Conservation (phyloP, 2,888 invertebrate genomes). For the Odontomyia ornata region DNA sequence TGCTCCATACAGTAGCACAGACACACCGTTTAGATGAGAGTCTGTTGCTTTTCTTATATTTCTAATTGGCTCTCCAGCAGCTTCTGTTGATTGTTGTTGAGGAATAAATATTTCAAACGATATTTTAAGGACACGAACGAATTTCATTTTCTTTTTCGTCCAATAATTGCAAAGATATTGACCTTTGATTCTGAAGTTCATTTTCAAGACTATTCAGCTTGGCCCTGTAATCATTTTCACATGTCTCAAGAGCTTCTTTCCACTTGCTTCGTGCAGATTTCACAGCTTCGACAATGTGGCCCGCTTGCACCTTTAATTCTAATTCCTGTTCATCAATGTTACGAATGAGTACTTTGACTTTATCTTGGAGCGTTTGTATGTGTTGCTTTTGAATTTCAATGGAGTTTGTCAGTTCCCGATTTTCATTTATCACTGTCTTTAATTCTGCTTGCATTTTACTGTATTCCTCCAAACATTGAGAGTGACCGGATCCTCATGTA, state of each 20-base stretch:
- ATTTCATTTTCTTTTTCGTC: constrained; percentile 84
- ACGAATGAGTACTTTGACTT: constrained; percentile 70
- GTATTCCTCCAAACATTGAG: too few species aligned
- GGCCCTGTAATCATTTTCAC: too few species aligned
- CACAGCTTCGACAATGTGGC: constrained; percentile 68
- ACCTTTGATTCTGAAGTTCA: constrained; percentile 80
- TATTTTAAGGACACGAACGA: constrained; percentile 60
- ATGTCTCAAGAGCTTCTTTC: constrained; percentile 57
- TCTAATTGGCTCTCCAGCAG: neutral
- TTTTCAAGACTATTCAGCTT: constrained; percentile 74
- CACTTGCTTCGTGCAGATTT: constrained; percentile 60
- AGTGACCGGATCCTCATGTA: constrained; percentile 80
- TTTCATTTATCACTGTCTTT: constrained; percentile 73
- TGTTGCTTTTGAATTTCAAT: too few species aligned
- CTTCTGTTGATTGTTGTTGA: too few species aligned
- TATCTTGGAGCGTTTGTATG: too few species aligned
- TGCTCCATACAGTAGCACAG: too few species aligned
- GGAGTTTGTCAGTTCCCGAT: too few species aligned
- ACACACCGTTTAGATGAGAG: constrained; percentile 47
- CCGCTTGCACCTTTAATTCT: too few species aligned
- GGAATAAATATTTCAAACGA: too few species aligned
- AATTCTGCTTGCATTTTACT: constrained; percentile 75
- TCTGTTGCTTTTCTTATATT: constrained; percentile 6
- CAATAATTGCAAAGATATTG: constrained; percentile 78
- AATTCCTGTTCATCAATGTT: constrained; percentile 72